Conservation (phyloP, 2,888 invertebrate genomes). For the Bellardia bayeri region DNA sequence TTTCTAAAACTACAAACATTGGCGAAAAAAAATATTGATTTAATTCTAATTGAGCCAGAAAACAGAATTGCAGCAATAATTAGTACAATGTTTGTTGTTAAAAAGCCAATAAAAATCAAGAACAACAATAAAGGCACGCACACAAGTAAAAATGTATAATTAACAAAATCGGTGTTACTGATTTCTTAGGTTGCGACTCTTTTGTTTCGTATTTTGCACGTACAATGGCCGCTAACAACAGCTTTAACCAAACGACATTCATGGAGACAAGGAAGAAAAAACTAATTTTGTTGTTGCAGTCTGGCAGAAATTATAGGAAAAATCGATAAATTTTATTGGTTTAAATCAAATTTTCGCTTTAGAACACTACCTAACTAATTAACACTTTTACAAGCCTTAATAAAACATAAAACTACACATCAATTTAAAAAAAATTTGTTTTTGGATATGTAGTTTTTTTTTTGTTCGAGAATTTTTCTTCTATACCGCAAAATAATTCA, state of each 20-base stretch:
- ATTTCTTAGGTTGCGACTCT: not conserved
- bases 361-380: not conserved
- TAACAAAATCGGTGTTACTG: conserved; percentile 4
- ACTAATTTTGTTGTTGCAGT: conserved; percentile 12
- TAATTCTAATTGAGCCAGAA: not conserved
- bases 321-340: conserved; percentile 45
- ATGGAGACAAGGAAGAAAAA: conserved; percentile 13
- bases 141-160: conserved; percentile 21
- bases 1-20: not conserved
- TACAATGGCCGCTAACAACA: conserved; percentile 50
- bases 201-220: conserved; percentile 12
- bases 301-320: conserved; percentile 43
- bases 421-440: not conserved
- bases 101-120: not conserved
- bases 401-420: not conserved
- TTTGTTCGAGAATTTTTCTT: conserved; percentile 40
- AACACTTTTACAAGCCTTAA: not conserved
- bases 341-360: too few species aligned
- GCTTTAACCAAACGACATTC: not conserved
- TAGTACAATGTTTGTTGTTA: not conserved
- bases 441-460: too few species aligned
- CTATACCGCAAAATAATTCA: conserved; percentile 38
- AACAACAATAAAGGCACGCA: conserved; percentile 9
- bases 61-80: not conserved
- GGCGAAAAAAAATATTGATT: conserved; percentile 37